Evolutionary conservation across 2,113 vertebrate species (phyloP).

Genomic region (Aix galericulata): DNA sequence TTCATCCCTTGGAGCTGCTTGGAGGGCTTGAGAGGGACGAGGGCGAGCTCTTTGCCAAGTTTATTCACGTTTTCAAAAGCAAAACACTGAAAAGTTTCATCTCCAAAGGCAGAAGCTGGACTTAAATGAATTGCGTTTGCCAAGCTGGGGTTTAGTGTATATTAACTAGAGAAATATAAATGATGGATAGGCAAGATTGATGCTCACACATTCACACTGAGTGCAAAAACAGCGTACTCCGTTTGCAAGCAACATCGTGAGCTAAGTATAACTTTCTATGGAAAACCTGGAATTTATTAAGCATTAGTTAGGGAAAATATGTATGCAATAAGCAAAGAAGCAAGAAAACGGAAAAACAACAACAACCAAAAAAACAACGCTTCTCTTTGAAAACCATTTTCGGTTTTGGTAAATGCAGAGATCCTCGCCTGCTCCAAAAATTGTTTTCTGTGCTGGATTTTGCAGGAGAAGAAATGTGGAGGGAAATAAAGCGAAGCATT

Average conservation of each 20-base stretch:
- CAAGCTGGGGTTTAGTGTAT: fast-evolving
- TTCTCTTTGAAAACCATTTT: background rate
- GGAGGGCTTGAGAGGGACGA: background rate
- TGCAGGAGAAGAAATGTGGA: background rate
- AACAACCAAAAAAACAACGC: background rate
- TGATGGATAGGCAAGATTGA: fast-evolving
- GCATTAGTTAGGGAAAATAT: background rate
- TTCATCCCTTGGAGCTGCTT: background rate
- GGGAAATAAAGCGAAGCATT: background rate
- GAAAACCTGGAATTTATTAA: slow-evolving; percentile 3
- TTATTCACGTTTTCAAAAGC: background rate
- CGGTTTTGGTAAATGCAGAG: background rate
- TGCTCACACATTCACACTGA: background rate
- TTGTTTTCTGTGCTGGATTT: background rate
- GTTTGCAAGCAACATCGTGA: background rate
- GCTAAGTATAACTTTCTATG: background rate
- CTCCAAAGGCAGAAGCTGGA: background rate
- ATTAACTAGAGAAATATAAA: background rate
- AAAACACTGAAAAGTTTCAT: background rate
- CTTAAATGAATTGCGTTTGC: fast-evolving
- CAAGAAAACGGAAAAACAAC: background rate
- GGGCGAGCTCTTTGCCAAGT: background rate
- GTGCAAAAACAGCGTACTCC: background rate
- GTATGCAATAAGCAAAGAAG: background rate
- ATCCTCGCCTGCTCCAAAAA: background rate